Evolutionary conservation across 2,113 vertebrate genomes (phyloP), one percentile per base, ranked within the genome.

Genomic region (Columbina picui): DNA sequence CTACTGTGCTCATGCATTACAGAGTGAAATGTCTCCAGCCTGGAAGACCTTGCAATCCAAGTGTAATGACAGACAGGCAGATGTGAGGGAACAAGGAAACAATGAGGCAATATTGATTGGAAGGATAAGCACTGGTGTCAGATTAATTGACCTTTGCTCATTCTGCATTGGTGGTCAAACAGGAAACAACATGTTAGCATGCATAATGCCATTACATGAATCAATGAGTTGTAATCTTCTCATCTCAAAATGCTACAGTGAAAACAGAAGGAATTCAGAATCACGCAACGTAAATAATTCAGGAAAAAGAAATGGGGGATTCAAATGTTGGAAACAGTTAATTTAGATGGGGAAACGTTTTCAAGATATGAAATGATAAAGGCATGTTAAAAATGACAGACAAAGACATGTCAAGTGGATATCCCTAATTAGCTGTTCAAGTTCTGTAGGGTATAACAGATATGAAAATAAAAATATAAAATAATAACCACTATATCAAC

Each of bases 101-200:
- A 95, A 89, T 81, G 52, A 89, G 60, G 65, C 64, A 94, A 47
- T 96, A 96, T 96, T 78, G 94, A 88, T 94, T 6, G 23, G 67
- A 70, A 94, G 64, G 63, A 74, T 90, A 96, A 96, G 87, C 93
- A 94, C 64, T 36, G 59, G 93, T 96, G 90, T 96, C 90, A 89
- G 79, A 68, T 95, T 94, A 96, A 96, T 89, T 95, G 94, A 96
- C 93, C 94, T 97, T 92, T 93, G 88, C 64, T 81, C 88, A 84
- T 74, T 89, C 80, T 93, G 59, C 83, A 81, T 36, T 95, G 90
- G 93, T 95, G 92, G 83, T 96, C 96, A 93, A 81, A 96, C 92
- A 90, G 60, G 88, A 94, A 94, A 94, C 87, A 94, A 88, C 85
- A 84, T 90, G 90, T 96, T 96, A 93, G 87, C 68, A 60, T 81